phyloP scores from a whole-genome alignment of 1,140 invertebrate genomes.

The Diploscapter pachys region DNA sequence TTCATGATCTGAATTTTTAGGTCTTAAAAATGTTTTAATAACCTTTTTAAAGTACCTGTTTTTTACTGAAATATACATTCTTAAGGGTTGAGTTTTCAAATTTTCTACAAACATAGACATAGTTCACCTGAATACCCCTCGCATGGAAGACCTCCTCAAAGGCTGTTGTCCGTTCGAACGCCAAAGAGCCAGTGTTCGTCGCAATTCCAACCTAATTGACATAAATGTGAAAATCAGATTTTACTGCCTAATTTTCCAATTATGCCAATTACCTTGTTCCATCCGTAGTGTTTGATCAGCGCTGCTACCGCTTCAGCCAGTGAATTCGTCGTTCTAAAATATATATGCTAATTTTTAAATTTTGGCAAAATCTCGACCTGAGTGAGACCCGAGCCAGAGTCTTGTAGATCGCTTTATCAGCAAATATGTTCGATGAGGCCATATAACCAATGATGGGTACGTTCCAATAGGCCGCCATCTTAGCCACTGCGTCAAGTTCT shows the following conservation, averaged over 20 bases:
- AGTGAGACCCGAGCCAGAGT: slow-evolving; percentile 45
- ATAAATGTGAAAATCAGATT: neutral
- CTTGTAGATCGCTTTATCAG: slow-evolving; percentile 49
- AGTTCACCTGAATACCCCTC: neutral
- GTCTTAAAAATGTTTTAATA: no score
- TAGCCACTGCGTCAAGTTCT: slow-evolving; percentile 47
- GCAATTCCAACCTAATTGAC: slow-evolving; percentile 47
- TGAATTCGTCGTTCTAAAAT: slow-evolving; percentile 38
- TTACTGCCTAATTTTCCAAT: slow-evolving; percentile 11
- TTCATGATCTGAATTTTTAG: neutral
- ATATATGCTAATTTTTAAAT: neutral
- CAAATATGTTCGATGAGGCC: slow-evolving; percentile 40
- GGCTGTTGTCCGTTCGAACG: slow-evolving; percentile 45
- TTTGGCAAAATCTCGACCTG: neutral
- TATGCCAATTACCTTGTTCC: slow-evolving; percentile 37
- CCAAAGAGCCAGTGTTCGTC: slow-evolving; percentile 48
- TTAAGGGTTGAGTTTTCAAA: no score
- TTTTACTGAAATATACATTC: no score
- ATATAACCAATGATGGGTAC: slow-evolving; percentile 52
- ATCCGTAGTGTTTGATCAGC: slow-evolving; percentile 42
- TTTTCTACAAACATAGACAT: no score
- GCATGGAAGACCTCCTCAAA: slow-evolving; percentile 35
- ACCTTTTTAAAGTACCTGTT: no score
- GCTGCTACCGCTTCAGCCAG: slow-evolving; percentile 42
- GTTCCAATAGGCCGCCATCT: slow-evolving; percentile 52